phyloP scores from a whole-genome alignment of 2,797 vertebrate genomes.

The Kryptolebias ocellatus region DNA sequence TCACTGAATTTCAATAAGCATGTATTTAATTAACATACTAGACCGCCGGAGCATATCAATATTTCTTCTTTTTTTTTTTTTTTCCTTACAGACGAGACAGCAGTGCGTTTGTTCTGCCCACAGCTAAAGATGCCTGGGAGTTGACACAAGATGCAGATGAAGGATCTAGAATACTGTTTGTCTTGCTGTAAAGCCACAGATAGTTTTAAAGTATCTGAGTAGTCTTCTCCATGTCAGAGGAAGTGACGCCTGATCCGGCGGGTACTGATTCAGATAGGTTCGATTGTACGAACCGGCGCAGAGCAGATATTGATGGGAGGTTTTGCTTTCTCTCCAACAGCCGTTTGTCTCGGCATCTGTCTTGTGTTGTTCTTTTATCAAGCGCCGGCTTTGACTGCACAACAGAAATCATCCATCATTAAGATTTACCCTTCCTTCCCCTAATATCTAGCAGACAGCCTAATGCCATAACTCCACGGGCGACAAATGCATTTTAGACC shows the following conservation, averaged over 20 bases:
- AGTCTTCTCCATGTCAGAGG: constrained; percentile 21
- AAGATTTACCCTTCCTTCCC: constrained; percentile 71
- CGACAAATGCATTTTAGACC: constrained; percentile 67
- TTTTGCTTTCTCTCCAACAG: constrained; percentile 30
- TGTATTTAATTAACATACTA: constrained; percentile 84
- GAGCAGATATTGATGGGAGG: constrained; percentile 56
- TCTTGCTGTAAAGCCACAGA: constrained; percentile 39
- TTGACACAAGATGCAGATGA: constrained; percentile 28
- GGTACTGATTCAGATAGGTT: constrained; percentile 30
- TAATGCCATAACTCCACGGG: constrained; percentile 70
- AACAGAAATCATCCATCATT: constrained; percentile 75
- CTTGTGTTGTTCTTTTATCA: constrained; percentile 72
- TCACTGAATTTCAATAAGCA: constrained; percentile 83
- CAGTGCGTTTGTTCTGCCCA: constrained; percentile 54
- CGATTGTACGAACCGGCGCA: constrained; percentile 18
- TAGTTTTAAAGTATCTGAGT: constrained; percentile 33
- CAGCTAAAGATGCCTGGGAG: constrained; percentile 48
- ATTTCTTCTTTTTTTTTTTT: constrained; percentile 60
- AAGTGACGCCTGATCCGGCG: background rate
- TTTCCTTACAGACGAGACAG: constrained; percentile 64
- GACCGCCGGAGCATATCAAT: constrained; percentile 77
- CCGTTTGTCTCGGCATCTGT: constrained; percentile 57
- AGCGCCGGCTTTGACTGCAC: constrained; percentile 66
- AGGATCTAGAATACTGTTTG: constrained; percentile 57
- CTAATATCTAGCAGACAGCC: constrained; percentile 74